A percentile compares a stretch with the other conserved stretches of the same genome.
Conservation (phyloP, 2,113 vertebrate genomes). For the Heterotilapia buettikoferi region DNA sequence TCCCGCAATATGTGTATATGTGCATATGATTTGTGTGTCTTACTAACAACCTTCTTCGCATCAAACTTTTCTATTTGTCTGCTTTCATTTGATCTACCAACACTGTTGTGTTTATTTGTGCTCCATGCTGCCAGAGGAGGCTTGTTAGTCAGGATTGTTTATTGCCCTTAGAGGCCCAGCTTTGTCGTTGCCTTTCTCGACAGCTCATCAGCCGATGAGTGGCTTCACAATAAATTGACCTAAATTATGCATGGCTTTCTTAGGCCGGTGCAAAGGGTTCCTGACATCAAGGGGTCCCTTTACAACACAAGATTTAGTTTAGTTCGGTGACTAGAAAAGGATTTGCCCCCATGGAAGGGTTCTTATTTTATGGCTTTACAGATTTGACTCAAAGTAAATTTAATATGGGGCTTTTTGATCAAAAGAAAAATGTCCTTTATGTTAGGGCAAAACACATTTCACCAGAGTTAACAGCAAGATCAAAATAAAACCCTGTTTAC, state of each 20-base stretch:
- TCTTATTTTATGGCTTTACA: neutral
- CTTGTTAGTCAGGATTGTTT: slow-evolving; percentile 51
- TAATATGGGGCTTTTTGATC: neutral
- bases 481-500: neutral
- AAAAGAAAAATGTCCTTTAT: neutral
- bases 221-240: slow-evolving; percentile 33
- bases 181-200: slow-evolving; percentile 9
- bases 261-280: neutral
- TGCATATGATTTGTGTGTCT: neutral
- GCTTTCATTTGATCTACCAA: slow-evolving; percentile 36
- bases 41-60: slow-evolving; percentile 15
- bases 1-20: neutral
- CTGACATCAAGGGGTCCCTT: neutral
- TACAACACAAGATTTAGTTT: neutral
- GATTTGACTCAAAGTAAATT: neutral
- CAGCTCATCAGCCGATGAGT: slow-evolving; percentile 40
- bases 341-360: neutral
- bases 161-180: slow-evolving; percentile 31
- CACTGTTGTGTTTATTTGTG: slow-evolving; percentile 32
- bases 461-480: neutral
- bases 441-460: neutral
- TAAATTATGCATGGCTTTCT: slow-evolving; percentile 41
- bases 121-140: slow-evolving; percentile 7
- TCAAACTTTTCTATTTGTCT: slow-evolving; percentile 42
- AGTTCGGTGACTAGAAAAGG: neutral